Evolutionary conservation across 2,113 vertebrate species (phyloP).

Genomic region (Rousettus leschenaultii): DNA sequence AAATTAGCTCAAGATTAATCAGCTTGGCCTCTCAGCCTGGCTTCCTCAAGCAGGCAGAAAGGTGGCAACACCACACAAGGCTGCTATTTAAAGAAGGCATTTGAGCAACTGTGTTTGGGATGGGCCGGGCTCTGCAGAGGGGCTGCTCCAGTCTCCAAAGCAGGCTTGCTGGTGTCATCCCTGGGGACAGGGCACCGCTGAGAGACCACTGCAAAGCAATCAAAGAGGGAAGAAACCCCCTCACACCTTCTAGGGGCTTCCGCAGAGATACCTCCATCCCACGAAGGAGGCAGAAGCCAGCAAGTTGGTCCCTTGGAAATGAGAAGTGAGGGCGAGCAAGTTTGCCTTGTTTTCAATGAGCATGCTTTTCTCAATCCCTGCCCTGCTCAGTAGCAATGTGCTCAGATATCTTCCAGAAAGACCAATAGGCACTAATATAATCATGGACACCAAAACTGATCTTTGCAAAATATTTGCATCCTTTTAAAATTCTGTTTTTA

Average conservation of each 20-base stretch:
- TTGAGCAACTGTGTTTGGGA: neutral
- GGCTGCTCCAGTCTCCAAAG: neutral
- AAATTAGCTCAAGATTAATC: constrained; percentile 56
- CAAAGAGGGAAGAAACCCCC: neutral
- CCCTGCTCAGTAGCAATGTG: neutral
- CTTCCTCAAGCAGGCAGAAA: neutral
- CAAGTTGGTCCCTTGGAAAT: neutral
- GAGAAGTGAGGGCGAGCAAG: neutral
- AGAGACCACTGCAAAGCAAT: neutral
- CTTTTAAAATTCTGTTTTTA: neutral
- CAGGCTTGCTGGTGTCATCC: neutral
- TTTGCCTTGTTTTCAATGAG: neutral
- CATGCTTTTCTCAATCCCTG: neutral
- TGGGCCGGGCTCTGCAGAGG: neutral
- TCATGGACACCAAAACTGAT: neutral
- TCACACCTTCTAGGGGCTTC: neutral
- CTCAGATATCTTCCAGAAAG: neutral
- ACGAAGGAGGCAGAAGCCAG: neutral
- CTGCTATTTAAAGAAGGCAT: constrained; percentile 60
- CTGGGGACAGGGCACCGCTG: neutral
- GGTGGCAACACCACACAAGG: neutral
- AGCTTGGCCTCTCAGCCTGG: constrained; percentile 15
- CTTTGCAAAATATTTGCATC: neutral
- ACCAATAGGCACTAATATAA: neutral
- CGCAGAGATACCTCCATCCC: neutral